Evolutionary conservation across 2,888 invertebrate species (phyloP).

Genomic region (Mythimna lalbum): DNA sequence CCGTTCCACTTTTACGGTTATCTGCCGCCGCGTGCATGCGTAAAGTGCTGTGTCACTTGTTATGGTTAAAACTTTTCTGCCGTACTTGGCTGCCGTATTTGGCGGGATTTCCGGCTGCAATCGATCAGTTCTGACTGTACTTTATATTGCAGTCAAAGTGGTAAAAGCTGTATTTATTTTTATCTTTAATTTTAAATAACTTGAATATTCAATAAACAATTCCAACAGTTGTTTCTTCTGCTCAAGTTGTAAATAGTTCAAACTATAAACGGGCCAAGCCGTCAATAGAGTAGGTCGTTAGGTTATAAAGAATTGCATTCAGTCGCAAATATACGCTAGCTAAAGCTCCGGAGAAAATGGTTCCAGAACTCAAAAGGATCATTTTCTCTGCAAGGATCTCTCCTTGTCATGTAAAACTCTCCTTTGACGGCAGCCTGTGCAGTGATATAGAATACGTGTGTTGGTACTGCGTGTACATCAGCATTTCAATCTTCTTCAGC

Average conservation of each 20-base stretch:
- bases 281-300: slow-evolving; percentile 6
- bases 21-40: slow-evolving; percentile 65
- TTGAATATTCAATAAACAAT: neutral
- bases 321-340: neutral
- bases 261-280: neutral
- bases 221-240: neutral
- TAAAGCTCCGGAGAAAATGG: slow-evolving; percentile 12
- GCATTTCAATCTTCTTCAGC: slow-evolving; percentile 80
- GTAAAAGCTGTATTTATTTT: slow-evolving; percentile 9
- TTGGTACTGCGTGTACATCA: slow-evolving; percentile 52
- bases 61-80: slow-evolving; percentile 57
- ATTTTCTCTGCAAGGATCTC: slow-evolving; percentile 41
- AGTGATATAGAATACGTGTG: slow-evolving; percentile 27
- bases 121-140: slow-evolving; percentile 31
- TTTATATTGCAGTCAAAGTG: slow-evolving; percentile 1
- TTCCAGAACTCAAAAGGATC: slow-evolving; percentile 35
- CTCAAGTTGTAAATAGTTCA: slow-evolving; percentile 3
- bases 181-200: slow-evolving; percentile 1
- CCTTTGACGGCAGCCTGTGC: slow-evolving; percentile 41
- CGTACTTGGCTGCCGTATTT: slow-evolving; percentile 37
- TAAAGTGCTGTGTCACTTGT: slow-evolving; percentile 65
- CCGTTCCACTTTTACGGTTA: slow-evolving; percentile 86
- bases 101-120: slow-evolving; percentile 49
- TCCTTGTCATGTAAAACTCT: slow-evolving; percentile 44
- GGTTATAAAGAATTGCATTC: slow-evolving; percentile 5